phyloP scores from a whole-genome alignment of 2,888 invertebrate genomes.

The Cephus spinipes region DNA sequence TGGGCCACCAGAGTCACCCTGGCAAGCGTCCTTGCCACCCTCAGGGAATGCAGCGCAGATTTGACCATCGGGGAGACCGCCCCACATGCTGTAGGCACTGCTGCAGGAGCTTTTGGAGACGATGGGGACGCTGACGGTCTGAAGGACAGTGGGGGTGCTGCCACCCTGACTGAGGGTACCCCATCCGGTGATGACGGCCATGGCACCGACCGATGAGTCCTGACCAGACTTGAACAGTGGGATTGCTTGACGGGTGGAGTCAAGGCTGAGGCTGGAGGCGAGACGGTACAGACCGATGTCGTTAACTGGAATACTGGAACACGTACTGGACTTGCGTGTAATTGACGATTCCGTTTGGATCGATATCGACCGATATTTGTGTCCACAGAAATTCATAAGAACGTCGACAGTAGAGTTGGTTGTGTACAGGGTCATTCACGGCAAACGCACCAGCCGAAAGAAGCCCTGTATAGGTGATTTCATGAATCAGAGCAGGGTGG shows the following conservation, averaged over 20 bases:
- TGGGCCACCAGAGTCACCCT: constrained; percentile 57
- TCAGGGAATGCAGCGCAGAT: constrained; percentile 72
- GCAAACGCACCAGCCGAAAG: no score
- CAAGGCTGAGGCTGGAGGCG: constrained; percentile 65
- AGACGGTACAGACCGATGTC: constrained; percentile 72
- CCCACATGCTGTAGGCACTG: constrained; percentile 62
- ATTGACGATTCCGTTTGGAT: no score
- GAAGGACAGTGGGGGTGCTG: constrained; percentile 54
- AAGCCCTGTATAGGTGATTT: no score
- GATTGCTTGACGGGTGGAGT: constrained; percentile 66
- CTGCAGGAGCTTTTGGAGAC: constrained; percentile 68
- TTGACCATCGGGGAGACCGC: constrained; percentile 56
- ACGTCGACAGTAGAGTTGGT: no score
- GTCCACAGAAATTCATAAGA: no score
- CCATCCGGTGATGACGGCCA: constrained; percentile 47
- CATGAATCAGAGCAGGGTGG: no score
- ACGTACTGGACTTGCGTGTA: no score
- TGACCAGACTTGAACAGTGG: constrained; percentile 63
- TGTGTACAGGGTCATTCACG: no score
- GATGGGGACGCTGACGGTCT: constrained; percentile 70
- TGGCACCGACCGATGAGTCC: constrained; percentile 31
- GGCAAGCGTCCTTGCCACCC: constrained; percentile 68
- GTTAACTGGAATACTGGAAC: constrained; percentile 31
- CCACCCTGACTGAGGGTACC: constrained; percentile 42
- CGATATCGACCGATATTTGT: no score